Conservation (phyloP, 2,113 vertebrate species). For the Zosterops borbonicus region DNA sequence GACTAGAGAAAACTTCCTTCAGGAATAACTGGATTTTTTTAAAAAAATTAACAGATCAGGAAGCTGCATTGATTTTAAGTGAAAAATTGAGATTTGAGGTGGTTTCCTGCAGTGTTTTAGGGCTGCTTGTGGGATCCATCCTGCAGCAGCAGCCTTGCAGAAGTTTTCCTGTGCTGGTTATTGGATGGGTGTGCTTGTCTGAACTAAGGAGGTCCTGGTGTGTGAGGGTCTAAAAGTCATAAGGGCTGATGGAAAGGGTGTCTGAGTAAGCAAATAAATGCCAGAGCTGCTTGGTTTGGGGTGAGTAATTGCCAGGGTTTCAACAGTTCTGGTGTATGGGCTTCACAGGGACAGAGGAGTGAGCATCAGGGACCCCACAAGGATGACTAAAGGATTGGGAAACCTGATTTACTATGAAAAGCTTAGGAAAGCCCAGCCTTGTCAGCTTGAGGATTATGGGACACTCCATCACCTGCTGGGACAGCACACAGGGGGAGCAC, state of each 20-base stretch:
- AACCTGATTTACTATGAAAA: neutral
- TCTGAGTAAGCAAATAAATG: neutral
- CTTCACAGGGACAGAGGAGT: neutral
- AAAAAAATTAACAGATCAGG: too few relatives aligned
- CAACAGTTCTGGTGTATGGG: neutral
- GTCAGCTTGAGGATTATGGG: neutral
- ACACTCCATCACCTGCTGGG: neutral
- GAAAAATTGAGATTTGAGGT: neutral
- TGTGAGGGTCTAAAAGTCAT: neutral
- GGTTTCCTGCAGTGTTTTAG: neutral
- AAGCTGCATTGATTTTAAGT: neutral
- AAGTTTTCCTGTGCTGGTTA: neutral
- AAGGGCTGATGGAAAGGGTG: neutral
- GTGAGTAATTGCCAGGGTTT: neutral
- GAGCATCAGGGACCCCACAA: neutral
- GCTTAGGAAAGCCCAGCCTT: neutral
- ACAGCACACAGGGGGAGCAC: accelerated
- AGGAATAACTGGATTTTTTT: neutral
- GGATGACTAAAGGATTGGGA: neutral
- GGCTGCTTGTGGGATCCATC: neutral
- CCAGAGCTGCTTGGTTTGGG: neutral
- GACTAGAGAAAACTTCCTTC: neutral
- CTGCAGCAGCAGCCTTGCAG: neutral
- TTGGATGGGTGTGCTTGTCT: neutral
- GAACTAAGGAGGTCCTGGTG: neutral